Percentiles rank a stretch among this genome's conserved stretches.
phyloP scores from a whole-genome alignment of 2,113 vertebrate species.

The Ramphastos sulfuratus region DNA sequence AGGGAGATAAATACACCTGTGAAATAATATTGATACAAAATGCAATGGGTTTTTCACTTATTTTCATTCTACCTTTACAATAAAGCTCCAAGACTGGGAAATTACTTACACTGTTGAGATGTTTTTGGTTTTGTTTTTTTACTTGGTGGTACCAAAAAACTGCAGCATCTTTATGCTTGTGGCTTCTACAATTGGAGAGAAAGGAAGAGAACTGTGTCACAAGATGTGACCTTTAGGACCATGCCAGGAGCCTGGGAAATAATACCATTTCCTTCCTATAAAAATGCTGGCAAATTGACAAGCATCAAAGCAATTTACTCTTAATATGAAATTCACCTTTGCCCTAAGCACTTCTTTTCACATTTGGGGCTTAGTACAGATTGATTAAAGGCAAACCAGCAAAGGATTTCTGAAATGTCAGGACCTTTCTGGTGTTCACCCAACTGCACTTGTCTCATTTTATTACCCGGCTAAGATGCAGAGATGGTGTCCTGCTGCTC shows the following conservation, averaged over 20 bases:
- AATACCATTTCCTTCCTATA: constrained; percentile 18
- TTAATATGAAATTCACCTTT: constrained; percentile 62
- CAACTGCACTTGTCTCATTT: constrained; percentile 10
- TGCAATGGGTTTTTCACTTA: neutral
- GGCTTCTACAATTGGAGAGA: neutral
- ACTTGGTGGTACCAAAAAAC: neutral
- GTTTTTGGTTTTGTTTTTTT: neutral
- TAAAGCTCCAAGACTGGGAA: neutral
- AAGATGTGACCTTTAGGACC: constrained; percentile 38
- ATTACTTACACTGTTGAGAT: neutral
- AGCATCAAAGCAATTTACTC: constrained; percentile 50
- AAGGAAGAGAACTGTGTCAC: neutral
- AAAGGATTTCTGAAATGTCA: constrained; percentile 69
- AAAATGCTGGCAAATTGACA: constrained; percentile 32
- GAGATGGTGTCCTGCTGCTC: neutral
- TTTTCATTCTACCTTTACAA: neutral
- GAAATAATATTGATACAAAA: neutral
- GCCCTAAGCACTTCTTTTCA: constrained; percentile 59
- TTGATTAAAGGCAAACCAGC: constrained; percentile 61
- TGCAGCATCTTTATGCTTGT: neutral
- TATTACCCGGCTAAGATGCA: neutral
- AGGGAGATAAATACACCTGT: neutral
- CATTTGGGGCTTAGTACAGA: constrained; percentile 58
- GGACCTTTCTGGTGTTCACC: constrained; percentile 59
- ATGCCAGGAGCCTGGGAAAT: constrained; percentile 7